Evolutionary conservation across 2,113 vertebrate genomes (phyloP).

Genomic region (Brachyistius frenatus): DNA sequence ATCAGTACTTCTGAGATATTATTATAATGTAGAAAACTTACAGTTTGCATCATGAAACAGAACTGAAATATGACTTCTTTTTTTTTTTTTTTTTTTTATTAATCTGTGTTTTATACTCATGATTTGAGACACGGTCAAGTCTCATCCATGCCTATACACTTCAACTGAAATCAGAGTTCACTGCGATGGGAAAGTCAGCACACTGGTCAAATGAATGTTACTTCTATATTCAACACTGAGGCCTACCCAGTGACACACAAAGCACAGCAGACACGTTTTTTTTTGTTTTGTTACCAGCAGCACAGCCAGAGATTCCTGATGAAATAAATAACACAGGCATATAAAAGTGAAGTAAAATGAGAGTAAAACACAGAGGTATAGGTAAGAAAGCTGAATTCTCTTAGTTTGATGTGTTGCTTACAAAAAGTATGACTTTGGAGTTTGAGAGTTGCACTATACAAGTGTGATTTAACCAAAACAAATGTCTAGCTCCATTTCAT

Average conservation of each 20-base stretch:
- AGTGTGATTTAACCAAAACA: conserved; percentile 35
- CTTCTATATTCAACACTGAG: conserved; percentile 46
- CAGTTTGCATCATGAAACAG: conserved; percentile 43
- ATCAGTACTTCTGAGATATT: conserved; percentile 58
- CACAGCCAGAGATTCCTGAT: conserved; percentile 58
- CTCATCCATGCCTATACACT: conserved; percentile 40
- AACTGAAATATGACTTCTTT: conserved; percentile 47
- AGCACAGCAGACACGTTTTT: conserved; percentile 51
- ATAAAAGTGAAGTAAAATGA: conserved; percentile 56
- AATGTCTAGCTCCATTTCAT: conserved; percentile 49
- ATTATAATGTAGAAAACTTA: conserved; percentile 70
- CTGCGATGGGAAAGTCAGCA: conserved; percentile 51
- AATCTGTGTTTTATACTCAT: conserved; percentile 34
- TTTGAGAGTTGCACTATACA: conserved; percentile 56
- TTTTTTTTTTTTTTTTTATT: neutral
- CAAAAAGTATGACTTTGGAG: conserved; percentile 55
- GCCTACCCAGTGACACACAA: conserved; percentile 40
- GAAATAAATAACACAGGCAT: conserved; percentile 70
- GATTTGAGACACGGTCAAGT: conserved; percentile 24
- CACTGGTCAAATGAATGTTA: conserved; percentile 53
- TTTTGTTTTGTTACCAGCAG: conserved; percentile 44
- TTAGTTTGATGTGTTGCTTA: conserved; percentile 49
- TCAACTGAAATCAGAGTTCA: conserved; percentile 46
- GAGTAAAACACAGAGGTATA: conserved; percentile 38
- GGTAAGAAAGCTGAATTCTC: neutral